A percentile compares a stretch with the other conserved stretches of the same genome.
Conservation (phyloP, 1,140 invertebrate genomes). For the Mizuhopecten yessoensis region DNA sequence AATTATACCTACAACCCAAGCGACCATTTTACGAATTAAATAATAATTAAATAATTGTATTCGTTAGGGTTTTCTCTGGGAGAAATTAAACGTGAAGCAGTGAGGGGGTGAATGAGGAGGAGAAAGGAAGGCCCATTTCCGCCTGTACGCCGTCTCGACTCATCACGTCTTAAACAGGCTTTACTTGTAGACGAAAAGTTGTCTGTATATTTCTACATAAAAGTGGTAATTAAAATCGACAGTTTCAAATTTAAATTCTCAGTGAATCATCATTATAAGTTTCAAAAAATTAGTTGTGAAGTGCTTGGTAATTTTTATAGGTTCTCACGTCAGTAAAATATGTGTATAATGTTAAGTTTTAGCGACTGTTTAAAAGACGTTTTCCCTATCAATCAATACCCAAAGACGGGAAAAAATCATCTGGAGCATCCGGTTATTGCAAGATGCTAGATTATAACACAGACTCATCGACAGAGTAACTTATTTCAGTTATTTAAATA, state of each 20-base stretch:
- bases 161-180: background rate
- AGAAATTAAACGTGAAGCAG: background rate
- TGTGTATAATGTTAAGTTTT: background rate
- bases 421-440: background rate
- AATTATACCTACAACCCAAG: background rate
- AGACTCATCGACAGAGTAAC: background rate
- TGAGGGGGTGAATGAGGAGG: conserved; percentile 6
- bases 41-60: conserved; percentile 40
- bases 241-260: conserved; percentile 16
- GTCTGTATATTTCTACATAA: background rate
- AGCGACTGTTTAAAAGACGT: background rate
- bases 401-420: background rate
- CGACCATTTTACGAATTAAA: conserved; percentile 38
- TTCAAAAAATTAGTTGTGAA: background rate
- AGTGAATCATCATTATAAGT: background rate
- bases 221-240: conserved; percentile 20
- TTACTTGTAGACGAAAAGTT: background rate
- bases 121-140: background rate
- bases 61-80: conserved; percentile 22
- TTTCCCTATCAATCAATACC: background rate
- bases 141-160: background rate
- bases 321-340: background rate
- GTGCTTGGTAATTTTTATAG: background rate
- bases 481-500: too few species aligned
- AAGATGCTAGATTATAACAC: background rate